A percentile compares a stretch with the other conserved stretches of the same genome.
Conservation (phyloP, 2,888 invertebrate genomes). For the Eupeodes luniger region DNA sequence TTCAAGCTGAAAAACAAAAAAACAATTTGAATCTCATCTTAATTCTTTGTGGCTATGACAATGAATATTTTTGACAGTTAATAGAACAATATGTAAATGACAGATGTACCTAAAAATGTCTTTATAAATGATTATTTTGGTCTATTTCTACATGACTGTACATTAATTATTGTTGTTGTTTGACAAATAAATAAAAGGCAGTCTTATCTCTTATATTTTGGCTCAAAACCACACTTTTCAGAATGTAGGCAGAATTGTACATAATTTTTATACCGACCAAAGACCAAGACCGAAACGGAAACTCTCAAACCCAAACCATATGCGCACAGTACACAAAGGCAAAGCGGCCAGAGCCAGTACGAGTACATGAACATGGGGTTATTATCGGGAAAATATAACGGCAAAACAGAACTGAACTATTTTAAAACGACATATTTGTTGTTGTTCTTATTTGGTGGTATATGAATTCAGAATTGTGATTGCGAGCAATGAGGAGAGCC, state of each 20-base stretch:
- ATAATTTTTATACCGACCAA: slow-evolving; percentile 12
- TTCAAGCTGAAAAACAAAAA: not conserved
- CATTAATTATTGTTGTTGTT: slow-evolving; percentile 1
- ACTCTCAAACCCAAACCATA: slow-evolving; percentile 6
- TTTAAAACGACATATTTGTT: slow-evolving; percentile 61
- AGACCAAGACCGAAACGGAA: slow-evolving; percentile 24
- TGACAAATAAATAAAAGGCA: slow-evolving; percentile 57
- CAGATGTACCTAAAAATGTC: slow-evolving; percentile 11
- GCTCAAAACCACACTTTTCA: slow-evolving; percentile 63
- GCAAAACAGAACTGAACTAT: slow-evolving; percentile 61
- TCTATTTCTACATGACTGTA: not conserved
- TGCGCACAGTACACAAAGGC: slow-evolving; percentile 14
- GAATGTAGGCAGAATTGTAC: slow-evolving; percentile 4
- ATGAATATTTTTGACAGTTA: slow-evolving; percentile 17
- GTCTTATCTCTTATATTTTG: slow-evolving; percentile 67
- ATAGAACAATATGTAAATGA: slow-evolving; percentile 20
- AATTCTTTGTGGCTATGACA: slow-evolving; percentile 1
- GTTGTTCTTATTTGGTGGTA: slow-evolving; percentile 40
- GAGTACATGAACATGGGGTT: slow-evolving; percentile 42
- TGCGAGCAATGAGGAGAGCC: slow-evolving; percentile 27
- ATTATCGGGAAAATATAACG: slow-evolving; percentile 66
- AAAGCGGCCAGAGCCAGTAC: slow-evolving; percentile 44
- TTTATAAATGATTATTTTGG: slow-evolving; percentile 4
- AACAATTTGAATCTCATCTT: not conserved
- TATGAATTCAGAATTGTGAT: slow-evolving; percentile 25